Conservation (phyloP, 1,140 invertebrate species). For the Zaprionus lachaisei region DNA sequence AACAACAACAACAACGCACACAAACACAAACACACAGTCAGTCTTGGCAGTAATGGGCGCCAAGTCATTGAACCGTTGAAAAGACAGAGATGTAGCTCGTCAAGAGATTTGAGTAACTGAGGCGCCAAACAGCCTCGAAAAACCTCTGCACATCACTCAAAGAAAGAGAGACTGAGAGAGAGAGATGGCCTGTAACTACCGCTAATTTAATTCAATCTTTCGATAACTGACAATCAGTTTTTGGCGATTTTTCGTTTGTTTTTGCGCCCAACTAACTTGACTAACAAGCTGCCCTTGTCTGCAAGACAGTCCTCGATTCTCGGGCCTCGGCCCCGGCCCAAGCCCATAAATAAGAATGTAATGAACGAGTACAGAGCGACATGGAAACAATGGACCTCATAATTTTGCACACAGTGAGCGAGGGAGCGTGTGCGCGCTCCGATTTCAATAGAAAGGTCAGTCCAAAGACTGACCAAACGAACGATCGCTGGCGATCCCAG, state of each 20-base stretch:
- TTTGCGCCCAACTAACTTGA: conserved; percentile 18
- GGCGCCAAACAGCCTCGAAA: conserved; percentile 25
- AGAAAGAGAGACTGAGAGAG: conserved; percentile 30
- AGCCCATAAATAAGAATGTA: conserved; percentile 76
- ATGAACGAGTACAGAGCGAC: conserved; percentile 43
- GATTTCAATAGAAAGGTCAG: conserved; percentile 63
- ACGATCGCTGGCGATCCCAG: background rate
- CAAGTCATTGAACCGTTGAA: conserved; percentile 71
- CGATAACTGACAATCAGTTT: conserved; percentile 36
- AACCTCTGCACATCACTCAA: background rate
- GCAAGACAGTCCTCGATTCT: conserved; percentile 13
- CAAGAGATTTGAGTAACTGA: conserved; percentile 19
- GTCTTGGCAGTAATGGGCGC: conserved; percentile 50
- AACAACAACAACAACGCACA: conserved; percentile 33
- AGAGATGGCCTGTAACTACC: conserved; percentile 22
- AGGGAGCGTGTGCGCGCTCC: conserved; percentile 52
- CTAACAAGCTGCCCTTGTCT: conserved; percentile 30
- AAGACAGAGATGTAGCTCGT: conserved; percentile 21
- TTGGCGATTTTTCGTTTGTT: conserved; percentile 9
- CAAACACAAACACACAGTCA: conserved; percentile 9
- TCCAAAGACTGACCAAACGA: conserved; percentile 45
- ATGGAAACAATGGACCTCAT: conserved; percentile 64
- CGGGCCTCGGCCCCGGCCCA: background rate
- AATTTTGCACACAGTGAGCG: conserved; percentile 56
- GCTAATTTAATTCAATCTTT: conserved; percentile 48